Percentiles rank a stretch among this genome's conserved stretches.
Evolutionary conservation across 2,888 invertebrate species (phyloP).

Genomic region (Synergus itoensis): DNA sequence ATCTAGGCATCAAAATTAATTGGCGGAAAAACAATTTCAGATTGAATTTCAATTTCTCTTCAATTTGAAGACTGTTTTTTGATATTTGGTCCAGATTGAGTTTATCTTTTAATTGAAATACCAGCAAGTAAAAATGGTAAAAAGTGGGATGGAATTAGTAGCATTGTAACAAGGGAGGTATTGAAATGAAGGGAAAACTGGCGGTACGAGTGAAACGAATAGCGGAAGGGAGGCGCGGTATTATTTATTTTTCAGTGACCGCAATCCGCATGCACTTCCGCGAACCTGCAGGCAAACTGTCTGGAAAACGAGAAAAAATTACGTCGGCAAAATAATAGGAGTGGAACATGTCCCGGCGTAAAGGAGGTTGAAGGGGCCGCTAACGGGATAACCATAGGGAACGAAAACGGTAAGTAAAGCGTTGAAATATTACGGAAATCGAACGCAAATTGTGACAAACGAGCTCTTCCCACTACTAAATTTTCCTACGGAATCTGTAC

Average conservation of each 20-base stretch:
- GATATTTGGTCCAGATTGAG: background rate
- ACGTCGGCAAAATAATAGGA: slow-evolving; percentile 65
- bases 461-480: slow-evolving; percentile 27
- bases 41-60: background rate
- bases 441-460: slow-evolving; percentile 48
- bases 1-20: background rate
- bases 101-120: background rate
- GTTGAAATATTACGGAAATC: slow-evolving; percentile 40
- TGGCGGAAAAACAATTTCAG: background rate
- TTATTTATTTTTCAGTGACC: slow-evolving; percentile 71
- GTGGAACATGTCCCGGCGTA: slow-evolving; percentile 46
- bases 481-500: background rate
- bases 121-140: background rate
- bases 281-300: slow-evolving; percentile 67
- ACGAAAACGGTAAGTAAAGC: slow-evolving; percentile 43
- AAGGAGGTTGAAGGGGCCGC: slow-evolving; percentile 16
- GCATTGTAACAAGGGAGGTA: background rate
- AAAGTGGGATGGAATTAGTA: background rate
- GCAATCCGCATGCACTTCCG: slow-evolving; percentile 69
- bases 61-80: background rate
- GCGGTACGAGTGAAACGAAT: slow-evolving; percentile 58
- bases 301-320: slow-evolving; percentile 75
- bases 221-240: slow-evolving; percentile 62
- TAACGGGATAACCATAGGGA: slow-evolving; percentile 45
- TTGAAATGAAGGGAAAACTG: slow-evolving; percentile 16